phyloP scores from a whole-genome alignment of 2,797 vertebrate genomes.

The Balearica regulorum region DNA sequence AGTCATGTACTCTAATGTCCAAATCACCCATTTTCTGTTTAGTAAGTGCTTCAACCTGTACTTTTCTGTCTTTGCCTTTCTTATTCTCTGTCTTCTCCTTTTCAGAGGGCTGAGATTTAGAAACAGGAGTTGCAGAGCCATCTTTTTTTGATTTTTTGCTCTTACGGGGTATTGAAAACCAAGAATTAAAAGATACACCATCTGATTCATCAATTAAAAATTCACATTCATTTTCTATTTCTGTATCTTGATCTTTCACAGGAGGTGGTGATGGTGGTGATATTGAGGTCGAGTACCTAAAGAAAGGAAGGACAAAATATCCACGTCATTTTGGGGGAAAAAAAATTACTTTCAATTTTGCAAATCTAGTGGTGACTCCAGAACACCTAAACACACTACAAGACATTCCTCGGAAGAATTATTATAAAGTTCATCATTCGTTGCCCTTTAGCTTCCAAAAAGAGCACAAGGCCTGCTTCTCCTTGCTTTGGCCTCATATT shows the following conservation, averaged over 20 bases:
- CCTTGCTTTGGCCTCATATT: neutral
- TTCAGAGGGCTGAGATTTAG: neutral
- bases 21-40: neutral
- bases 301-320: neutral
- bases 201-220: conserved; percentile 74
- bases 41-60: neutral
- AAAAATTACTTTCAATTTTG: neutral
- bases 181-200: conserved; percentile 6
- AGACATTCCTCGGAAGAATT: neutral
- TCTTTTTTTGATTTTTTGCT: neutral
- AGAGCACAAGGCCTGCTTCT: neutral
- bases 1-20: neutral
- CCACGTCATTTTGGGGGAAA: neutral
- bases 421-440: neutral
- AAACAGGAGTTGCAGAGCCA: neutral
- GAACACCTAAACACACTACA: neutral
- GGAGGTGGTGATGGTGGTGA: neutral
- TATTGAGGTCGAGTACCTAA: neutral
- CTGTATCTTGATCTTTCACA: neutral
- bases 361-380: neutral
- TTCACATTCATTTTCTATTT: conserved; percentile 69
- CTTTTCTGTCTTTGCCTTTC: neutral
- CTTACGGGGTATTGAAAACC: conserved; percentile 58
- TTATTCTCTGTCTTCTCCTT: neutral
- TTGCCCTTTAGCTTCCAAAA: neutral